These are phyloP conservation scores for Syrphus vitripennis DNA, from an alignment of 2,888 invertebrate genomes.

Conservation along the genomic window DNA sequence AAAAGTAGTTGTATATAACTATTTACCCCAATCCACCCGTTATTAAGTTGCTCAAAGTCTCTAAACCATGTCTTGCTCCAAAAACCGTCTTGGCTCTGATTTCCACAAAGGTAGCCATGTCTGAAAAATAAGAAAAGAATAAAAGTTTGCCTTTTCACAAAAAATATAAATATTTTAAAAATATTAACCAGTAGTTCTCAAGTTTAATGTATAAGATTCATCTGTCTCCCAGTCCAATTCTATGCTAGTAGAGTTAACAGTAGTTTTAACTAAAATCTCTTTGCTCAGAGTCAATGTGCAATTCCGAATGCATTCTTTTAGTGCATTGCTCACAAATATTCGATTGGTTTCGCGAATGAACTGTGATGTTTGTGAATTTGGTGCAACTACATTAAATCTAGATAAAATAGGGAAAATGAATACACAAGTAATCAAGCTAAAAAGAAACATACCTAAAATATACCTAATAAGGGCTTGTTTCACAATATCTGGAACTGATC, in stretches of 20 bases:
- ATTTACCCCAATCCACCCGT: slow-evolving; percentile 77
- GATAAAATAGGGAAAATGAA: neutral
- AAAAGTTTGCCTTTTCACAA: neutral
- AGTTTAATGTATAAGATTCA: slow-evolving; percentile 86
- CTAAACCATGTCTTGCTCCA: slow-evolving; percentile 89
- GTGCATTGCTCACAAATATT: slow-evolving; percentile 83
- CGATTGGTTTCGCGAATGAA: slow-evolving; percentile 83
- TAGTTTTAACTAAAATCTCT: slow-evolving; percentile 83
- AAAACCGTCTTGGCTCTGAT: slow-evolving; percentile 85
- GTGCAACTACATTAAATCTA: slow-evolving; percentile 83
- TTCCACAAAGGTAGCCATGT: slow-evolving; percentile 82
- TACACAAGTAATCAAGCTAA: neutral
- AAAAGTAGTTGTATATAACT: too few relatives aligned
- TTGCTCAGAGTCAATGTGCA: slow-evolving; percentile 82
- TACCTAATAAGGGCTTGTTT: too few relatives aligned
- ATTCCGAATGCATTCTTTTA: slow-evolving; percentile 83
- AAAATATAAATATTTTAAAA: neutral
- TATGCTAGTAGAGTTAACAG: slow-evolving; percentile 82
- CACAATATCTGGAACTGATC: too few relatives aligned
- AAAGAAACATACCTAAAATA: too few relatives aligned
- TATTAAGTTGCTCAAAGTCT: slow-evolving; percentile 88
- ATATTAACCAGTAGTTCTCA: slow-evolving; percentile 83
- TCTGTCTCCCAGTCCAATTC: slow-evolving; percentile 86
- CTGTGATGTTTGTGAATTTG: slow-evolving; percentile 81
- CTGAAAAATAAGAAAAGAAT: slow-evolving; percentile 76